A percentile compares a stretch with the other conserved stretches of the same genome.
Evolutionary conservation across 2,113 vertebrate genomes (phyloP).

Genomic region (Bungarus multicinctus): DNA sequence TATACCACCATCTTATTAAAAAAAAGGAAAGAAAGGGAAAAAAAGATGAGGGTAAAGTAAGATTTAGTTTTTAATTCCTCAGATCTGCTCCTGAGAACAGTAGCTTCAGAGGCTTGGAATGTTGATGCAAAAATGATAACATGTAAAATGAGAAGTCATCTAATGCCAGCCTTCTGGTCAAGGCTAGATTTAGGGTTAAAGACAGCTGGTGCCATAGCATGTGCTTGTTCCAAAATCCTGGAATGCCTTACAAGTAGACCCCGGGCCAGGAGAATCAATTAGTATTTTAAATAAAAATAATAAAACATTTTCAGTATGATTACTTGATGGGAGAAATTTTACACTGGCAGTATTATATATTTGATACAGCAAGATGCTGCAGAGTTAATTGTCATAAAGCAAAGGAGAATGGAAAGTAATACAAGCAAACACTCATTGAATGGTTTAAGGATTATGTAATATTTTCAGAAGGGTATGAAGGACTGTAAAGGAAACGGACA

Average conservation of each 20-base stretch:
- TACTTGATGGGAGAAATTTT: background rate
- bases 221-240: slow-evolving; percentile 39
- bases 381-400: background rate
- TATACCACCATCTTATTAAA: background rate
- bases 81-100: slow-evolving; percentile 20
- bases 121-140: slow-evolving; percentile 56
- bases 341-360: background rate
- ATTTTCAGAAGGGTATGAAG: background rate
- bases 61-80: slow-evolving; percentile 18
- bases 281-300: slow-evolving; percentile 38
- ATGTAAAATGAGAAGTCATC: slow-evolving; percentile 53
- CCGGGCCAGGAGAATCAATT: slow-evolving; percentile 51
- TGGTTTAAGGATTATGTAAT: background rate
- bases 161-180: slow-evolving; percentile 54
- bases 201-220: slow-evolving; percentile 60
- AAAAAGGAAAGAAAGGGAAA: background rate
- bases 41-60: background rate
- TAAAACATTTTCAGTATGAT: slow-evolving; percentile 22
- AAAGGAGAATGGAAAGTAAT: background rate
- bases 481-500: background rate
- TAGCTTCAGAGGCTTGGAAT: slow-evolving; percentile 48
- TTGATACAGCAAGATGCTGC: slow-evolving; percentile 1
- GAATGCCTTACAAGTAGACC: slow-evolving; percentile 53
- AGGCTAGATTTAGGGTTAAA: slow-evolving; percentile 58
- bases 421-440: background rate